Conservation (phyloP, 2,113 vertebrate species). For the Felis catus region F.catus_Fca126_mat1.0 CM031428.1:19610001-19610500, state of each 20-base stretch:
- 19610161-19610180: background rate
- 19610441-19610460: background rate
- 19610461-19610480: background rate
- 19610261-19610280: background rate
- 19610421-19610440: background rate
- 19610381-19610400: background rate
- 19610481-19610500: background rate
- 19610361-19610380: background rate
- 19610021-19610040: background rate
- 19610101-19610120: background rate
- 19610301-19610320: background rate
- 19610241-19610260: background rate
- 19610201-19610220: background rate
- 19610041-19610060: background rate
- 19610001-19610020: background rate
- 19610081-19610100: conserved; percentile 18
- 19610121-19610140: background rate
- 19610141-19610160: background rate
- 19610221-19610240: background rate
- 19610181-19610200: background rate
- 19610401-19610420: background rate
- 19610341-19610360: background rate
- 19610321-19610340: background rate
- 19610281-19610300: background rate
- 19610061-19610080: background rate